Base-by-base conservation (phyloP, 2,797 vertebrate genomes). In the Knipowitschia caucasica region DNA sequence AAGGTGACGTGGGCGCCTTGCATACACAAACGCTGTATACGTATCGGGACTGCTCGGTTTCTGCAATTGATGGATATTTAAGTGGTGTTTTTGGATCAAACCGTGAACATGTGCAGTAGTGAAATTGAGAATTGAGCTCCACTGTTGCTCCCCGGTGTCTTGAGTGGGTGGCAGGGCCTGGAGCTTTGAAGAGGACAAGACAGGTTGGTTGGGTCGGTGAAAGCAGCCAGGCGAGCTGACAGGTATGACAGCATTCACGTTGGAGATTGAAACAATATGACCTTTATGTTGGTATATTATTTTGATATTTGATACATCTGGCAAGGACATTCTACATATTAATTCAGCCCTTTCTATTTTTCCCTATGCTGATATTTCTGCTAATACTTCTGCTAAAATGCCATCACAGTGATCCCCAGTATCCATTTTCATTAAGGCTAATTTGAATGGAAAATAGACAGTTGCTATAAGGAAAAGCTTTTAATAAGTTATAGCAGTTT, bases 1-100 rank as follows among this genome's bases (percentile, higher is more conserved):
- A 58, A 78, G 88, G 80, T 91, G 90, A 91, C 90, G 90, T 91
- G 91, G 88, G 18, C 30, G 31, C 50, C 36, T 66, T n/a, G 40
- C 12, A 25, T 24, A n/a, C 57, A 45, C 29, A 43, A 9, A 42
- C 17, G 29, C 25, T 35, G 42, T 47, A 11, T 55, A 44, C n/a
- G n/a, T 71, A 59, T 67, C 26, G 38, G 35, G 59, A 77, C 68
- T 67, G 74, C 57, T 35, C 11, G 8, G 9, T 53, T 60, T 75
- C 46, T 20, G 30, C 1, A 9, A 53, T 35, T 53, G 2, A 33
- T 7, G 21, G 7, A 46, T 46, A 26, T 58, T 1, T 42, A 34
- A 9, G 5, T 20, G 43, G 39, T 5, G 29, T 21, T 8, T 24
- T 6, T 8, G 46, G 3, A 34, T 18, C n/a, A 29, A 36, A 29